Evolutionary conservation across 2,888 invertebrate genomes (phyloP).

Genomic region (Heterodera filipjevi): DNA sequence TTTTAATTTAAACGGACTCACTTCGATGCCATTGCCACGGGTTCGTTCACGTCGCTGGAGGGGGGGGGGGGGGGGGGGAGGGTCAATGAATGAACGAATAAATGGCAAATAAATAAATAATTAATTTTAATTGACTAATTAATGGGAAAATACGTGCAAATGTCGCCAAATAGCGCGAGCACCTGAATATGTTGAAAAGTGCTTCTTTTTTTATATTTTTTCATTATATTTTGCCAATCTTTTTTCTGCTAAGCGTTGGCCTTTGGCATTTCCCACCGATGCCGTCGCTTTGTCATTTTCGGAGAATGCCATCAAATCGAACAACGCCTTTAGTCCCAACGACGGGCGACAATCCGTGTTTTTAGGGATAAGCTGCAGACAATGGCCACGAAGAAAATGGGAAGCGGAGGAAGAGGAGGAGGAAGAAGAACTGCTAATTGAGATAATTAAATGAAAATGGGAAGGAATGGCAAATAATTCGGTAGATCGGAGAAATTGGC

Average conservation of each 20-base stretch:
- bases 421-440: background rate
- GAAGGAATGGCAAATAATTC: too few relatives aligned
- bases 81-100: background rate
- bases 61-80: too few relatives aligned
- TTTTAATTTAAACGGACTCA: constrained; percentile 64
- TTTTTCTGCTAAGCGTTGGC: too few relatives aligned
- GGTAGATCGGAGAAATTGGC: too few relatives aligned
- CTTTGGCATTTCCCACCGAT: background rate
- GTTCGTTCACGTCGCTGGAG: constrained; percentile 57
- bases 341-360: constrained; percentile 60
- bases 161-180: constrained; percentile 59
- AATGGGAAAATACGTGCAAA: constrained; percentile 48
- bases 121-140: background rate
- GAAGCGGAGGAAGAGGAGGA: background rate
- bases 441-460: too few relatives aligned
- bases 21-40: constrained; percentile 69
- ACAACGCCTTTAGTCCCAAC: constrained; percentile 61
- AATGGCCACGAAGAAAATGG: constrained; percentile 50
- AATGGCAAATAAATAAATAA: too few relatives aligned
- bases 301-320: constrained; percentile 55
- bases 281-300: background rate
- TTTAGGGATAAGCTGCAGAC: constrained; percentile 50
- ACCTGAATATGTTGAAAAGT: too few relatives aligned
- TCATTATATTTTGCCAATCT: too few relatives aligned
- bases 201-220: too few relatives aligned